phyloP scores from a whole-genome alignment of 2,113 vertebrate species.

The Malurus melanocephalus region DNA sequence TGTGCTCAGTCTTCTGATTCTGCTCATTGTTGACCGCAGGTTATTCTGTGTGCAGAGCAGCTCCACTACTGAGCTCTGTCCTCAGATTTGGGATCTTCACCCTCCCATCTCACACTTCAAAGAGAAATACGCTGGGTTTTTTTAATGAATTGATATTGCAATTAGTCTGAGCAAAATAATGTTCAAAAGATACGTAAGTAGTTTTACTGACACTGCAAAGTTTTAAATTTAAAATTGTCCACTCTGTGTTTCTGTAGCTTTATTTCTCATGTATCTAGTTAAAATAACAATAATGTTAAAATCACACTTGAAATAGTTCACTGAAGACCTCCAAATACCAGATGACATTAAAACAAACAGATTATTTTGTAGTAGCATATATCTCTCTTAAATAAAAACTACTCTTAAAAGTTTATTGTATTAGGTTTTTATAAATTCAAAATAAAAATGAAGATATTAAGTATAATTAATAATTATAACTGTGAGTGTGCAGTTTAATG shows the following conservation, averaged over 20 bases:
- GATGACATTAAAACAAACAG: neutral
- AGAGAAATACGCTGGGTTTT: neutral
- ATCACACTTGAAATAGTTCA: neutral
- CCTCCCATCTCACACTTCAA: neutral
- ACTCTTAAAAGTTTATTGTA: neutral
- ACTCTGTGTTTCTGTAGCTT: neutral
- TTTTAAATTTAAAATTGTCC: neutral
- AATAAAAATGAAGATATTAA: neutral
- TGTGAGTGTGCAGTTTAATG: neutral
- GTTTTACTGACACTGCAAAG: neutral
- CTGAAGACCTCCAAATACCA: neutral
- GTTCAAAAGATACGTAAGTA: neutral
- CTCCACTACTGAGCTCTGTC: rapidly evolving
- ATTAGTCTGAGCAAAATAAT: neutral
- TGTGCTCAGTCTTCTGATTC: neutral
- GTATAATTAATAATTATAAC: neutral
- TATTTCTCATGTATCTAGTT: neutral
- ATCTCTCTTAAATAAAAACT: neutral
- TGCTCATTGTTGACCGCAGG: neutral
- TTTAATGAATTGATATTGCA: neutral
- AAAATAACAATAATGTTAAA: neutral
- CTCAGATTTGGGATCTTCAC: neutral
- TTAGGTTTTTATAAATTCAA: neutral
- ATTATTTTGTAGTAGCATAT: neutral
- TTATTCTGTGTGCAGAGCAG: neutral